phyloP scores from a whole-genome alignment of 2,113 vertebrate species.

The Chaenogobius annularis region DNA sequence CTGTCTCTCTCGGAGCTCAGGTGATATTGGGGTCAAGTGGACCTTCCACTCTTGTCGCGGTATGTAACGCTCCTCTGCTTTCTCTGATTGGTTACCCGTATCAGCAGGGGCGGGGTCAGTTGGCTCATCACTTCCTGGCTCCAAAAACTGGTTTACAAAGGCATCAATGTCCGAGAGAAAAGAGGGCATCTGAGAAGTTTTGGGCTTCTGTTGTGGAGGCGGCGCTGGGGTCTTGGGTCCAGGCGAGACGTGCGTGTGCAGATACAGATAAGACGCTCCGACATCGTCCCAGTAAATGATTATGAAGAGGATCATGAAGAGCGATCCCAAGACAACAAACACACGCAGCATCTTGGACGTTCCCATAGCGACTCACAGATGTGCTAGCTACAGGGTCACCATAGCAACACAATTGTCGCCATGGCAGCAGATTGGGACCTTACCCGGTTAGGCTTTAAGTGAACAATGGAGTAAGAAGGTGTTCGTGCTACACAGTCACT shows the following conservation, averaged over 20 bases:
- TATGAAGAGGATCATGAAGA: slow-evolving; percentile 93
- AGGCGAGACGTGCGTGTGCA: slow-evolving; percentile 83
- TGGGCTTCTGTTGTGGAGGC: slow-evolving; percentile 63
- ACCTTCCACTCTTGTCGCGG: slow-evolving; percentile 89
- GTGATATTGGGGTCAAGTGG: slow-evolving; percentile 74
- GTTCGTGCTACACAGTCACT: slow-evolving; percentile 52
- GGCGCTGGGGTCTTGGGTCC: slow-evolving; percentile 73
- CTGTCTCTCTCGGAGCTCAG: slow-evolving; percentile 78
- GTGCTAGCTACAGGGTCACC: slow-evolving; percentile 48
- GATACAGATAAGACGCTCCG: slow-evolving; percentile 85
- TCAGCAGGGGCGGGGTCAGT: slow-evolving; percentile 63
- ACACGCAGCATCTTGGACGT: slow-evolving; percentile 88
- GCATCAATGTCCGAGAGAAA: slow-evolving; percentile 82
- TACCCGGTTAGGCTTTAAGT: slow-evolving; percentile 25
- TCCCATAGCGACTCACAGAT: slow-evolving; percentile 82
- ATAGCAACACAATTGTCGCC: slow-evolving; percentile 46
- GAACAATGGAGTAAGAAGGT: slow-evolving; percentile 20
- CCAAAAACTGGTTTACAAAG: slow-evolving; percentile 85
- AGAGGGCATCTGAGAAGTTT: slow-evolving; percentile 55
- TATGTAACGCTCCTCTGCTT: slow-evolving; percentile 82
- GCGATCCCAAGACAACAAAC: slow-evolving; percentile 86
- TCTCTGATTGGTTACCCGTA: slow-evolving; percentile 73
- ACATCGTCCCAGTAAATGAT: slow-evolving; percentile 98
- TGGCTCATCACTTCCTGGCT: slow-evolving; percentile 78
- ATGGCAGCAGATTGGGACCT: slow-evolving; percentile 52